These are phyloP conservation scores for Halichoeres trimaculatus DNA, from an alignment of 2,113 vertebrate genomes.

Conservation along the genomic window DNA sequence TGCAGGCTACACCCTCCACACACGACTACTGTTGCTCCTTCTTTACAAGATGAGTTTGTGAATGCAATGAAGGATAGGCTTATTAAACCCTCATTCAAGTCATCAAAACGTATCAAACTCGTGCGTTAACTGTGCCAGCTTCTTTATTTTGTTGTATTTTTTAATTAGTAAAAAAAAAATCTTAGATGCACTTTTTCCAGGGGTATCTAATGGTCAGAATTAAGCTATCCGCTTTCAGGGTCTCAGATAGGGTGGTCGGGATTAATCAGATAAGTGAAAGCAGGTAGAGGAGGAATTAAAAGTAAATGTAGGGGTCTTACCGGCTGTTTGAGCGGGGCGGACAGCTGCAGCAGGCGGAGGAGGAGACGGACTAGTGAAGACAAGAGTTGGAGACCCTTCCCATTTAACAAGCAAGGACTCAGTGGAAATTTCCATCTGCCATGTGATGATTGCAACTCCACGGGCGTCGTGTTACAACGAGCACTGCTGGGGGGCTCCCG, in stretches of 20 bases:
- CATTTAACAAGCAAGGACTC: slow-evolving; percentile 71
- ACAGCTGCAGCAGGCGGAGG: slow-evolving; percentile 54
- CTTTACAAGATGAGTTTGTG: background rate
- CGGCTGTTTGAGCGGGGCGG: slow-evolving; percentile 21
- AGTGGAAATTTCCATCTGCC: slow-evolving; percentile 85
- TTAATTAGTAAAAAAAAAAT: background rate
- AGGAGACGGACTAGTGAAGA: slow-evolving; percentile 61
- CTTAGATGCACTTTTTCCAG: background rate
- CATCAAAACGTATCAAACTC: background rate
- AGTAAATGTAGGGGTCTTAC: slow-evolving; percentile 55
- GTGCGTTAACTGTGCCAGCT: accelerated
- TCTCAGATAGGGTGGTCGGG: slow-evolving; percentile 19
- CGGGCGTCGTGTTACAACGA: slow-evolving; percentile 74
- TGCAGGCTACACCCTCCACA: slow-evolving; percentile 51
- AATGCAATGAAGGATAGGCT: accelerated
- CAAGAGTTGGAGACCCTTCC: slow-evolving; percentile 67
- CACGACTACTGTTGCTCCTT: slow-evolving; percentile 28
- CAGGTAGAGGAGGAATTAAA: background rate
- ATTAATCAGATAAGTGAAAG: slow-evolving; percentile 14
- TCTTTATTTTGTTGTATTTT: background rate
- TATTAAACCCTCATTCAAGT: background rate
- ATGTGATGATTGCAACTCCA: slow-evolving; percentile 75
- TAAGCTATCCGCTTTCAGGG: slow-evolving; percentile 18
- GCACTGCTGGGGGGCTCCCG: slow-evolving; percentile 44
- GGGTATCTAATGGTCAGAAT: background rate